Conservation (phyloP, 1,140 invertebrate species). For the Goniozus legneri region DNA sequence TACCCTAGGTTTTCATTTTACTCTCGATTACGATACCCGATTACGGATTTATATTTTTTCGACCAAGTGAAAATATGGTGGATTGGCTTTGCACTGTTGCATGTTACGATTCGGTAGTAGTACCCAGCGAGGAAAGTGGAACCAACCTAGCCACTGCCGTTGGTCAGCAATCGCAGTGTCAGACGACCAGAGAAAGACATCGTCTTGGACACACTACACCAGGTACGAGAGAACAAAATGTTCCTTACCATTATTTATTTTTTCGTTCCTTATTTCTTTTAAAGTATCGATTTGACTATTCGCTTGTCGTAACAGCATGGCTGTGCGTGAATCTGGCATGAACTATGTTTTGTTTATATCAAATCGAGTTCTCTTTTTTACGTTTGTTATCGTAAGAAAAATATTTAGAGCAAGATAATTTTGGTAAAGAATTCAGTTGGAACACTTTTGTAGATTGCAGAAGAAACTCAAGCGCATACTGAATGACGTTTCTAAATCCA, state of each 20-base stretch:
- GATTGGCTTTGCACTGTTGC: slow-evolving; percentile 57
- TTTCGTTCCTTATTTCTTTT: background rate
- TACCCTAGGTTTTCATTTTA: too few species aligned
- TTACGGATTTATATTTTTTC: slow-evolving; percentile 18
- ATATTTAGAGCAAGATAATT: too few species aligned
- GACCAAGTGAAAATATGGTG: slow-evolving; percentile 50
- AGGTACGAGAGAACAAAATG: too few species aligned
- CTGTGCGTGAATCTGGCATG: too few species aligned
- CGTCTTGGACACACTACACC: slow-evolving; percentile 50
- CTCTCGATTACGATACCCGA: too few species aligned
- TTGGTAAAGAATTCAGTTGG: slow-evolving; percentile 18
- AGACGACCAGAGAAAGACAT: slow-evolving; percentile 45
- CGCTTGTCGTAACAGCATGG: too few species aligned
- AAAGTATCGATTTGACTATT: too few species aligned
- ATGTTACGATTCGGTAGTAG: slow-evolving; percentile 55
- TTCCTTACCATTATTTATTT: slow-evolving; percentile 1
- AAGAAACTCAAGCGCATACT: slow-evolving; percentile 36
- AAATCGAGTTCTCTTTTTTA: too few species aligned
- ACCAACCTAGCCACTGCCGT: slow-evolving; percentile 33
- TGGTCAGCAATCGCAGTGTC: slow-evolving; percentile 37
- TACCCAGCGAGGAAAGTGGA: slow-evolving; percentile 49
- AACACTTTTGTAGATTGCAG: slow-evolving; percentile 41
- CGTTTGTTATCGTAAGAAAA: too few species aligned
- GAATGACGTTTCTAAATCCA: slow-evolving; percentile 27
- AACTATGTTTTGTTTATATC: too few species aligned